These are phyloP conservation scores for Campoletis raptor DNA, from an alignment of 2,888 invertebrate species.

Conservation along the genomic window DNA sequence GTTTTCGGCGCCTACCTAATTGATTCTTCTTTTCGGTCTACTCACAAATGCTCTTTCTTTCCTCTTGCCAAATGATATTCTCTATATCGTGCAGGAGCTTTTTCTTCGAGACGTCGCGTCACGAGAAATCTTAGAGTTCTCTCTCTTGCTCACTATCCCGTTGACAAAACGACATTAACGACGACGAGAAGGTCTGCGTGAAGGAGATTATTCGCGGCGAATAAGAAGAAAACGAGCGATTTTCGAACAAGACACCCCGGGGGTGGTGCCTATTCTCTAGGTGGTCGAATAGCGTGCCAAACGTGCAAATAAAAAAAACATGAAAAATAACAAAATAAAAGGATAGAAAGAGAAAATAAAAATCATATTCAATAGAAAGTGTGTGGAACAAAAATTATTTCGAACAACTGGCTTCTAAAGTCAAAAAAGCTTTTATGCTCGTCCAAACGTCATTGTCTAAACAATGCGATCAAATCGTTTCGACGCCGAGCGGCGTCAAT, in stretches of 20 bases:
- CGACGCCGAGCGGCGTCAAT: background rate
- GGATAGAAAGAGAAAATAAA: background rate
- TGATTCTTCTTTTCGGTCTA: conserved; percentile 45
- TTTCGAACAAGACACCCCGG: conserved; percentile 31
- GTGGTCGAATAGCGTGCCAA: conserved; percentile 37
- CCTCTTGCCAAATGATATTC: conserved; percentile 14
- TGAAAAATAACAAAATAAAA: background rate
- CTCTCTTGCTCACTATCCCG: conserved; percentile 1
- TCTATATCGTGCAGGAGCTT: background rate
- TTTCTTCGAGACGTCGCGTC: conserved; percentile 17
- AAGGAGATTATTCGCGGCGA: conserved; percentile 11
- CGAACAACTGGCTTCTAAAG: conserved; percentile 9
- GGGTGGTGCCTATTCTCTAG: conserved; percentile 22
- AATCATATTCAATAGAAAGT: conserved; percentile 53
- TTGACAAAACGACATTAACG: conserved; percentile 28
- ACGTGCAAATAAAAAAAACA: no score
- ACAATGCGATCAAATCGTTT: conserved; percentile 38
- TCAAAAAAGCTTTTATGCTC: conserved; percentile 28
- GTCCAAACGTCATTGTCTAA: conserved; percentile 16
- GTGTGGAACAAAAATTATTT: conserved; percentile 36
- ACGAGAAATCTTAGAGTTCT: conserved; percentile 22
- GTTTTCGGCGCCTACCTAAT: conserved; percentile 48
- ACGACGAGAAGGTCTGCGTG: conserved; percentile 40
- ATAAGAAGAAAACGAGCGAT: conserved; percentile 18
- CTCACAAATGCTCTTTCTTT: conserved; percentile 14